Evolutionary conservation across 2,113 vertebrate species (phyloP).

Genomic region (Sitta europaea): DNA sequence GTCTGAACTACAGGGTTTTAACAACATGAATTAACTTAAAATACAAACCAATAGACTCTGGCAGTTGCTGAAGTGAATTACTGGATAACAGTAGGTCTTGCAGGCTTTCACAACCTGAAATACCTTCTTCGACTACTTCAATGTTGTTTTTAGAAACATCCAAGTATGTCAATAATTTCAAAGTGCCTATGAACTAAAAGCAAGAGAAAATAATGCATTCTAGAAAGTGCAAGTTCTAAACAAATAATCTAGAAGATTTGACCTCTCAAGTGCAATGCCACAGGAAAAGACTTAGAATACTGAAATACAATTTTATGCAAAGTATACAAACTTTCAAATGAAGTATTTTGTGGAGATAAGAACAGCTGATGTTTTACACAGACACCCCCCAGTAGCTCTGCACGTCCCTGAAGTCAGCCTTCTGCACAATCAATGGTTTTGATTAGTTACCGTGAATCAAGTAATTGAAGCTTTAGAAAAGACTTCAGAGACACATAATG

Average conservation of each 20-base stretch:
- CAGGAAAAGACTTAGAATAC: not conserved
- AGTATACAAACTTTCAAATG: not conserved
- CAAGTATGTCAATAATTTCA: slow-evolving; percentile 92
- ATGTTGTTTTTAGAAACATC: slow-evolving; percentile 98
- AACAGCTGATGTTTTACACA: not conserved
- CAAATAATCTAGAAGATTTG: not conserved
- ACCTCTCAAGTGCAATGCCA: not conserved
- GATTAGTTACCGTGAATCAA: accelerated
- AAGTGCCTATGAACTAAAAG: slow-evolving; percentile 86
- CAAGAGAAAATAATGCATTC: not conserved
- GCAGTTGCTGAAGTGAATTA: slow-evolving; percentile 92
- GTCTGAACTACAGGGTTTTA: not conserved
- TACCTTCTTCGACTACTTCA: slow-evolving; percentile 93
- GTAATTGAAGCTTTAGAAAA: not conserved
- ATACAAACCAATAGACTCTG: slow-evolving; percentile 90
- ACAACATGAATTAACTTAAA: not conserved
- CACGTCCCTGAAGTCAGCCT: not conserved
- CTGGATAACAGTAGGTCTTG: slow-evolving; percentile 93
- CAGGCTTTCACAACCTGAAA: slow-evolving; percentile 91
- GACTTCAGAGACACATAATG: not conserved
- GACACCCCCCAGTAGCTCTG: not conserved
- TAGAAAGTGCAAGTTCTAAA: not conserved
- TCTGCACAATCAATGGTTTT: not conserved
- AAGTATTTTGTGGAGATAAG: not conserved
- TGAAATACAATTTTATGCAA: not conserved